Evolutionary conservation across 2,797 vertebrate species (phyloP), one percentile per base, ranked within the genome.

Genomic region (Sparus aurata): DNA sequence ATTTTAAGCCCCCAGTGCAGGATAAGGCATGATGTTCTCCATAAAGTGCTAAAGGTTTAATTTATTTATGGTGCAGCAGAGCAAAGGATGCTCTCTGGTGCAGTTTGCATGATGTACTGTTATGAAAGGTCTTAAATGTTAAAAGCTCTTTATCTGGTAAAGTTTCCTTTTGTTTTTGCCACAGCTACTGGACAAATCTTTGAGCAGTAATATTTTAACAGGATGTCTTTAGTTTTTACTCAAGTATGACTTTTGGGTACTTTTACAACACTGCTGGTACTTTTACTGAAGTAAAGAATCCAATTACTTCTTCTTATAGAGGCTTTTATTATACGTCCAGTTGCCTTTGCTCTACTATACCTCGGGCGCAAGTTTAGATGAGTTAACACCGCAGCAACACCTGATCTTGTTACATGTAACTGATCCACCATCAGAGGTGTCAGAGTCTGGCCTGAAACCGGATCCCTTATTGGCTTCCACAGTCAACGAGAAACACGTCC

Each of bases 401-500:
- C 84, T 87, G 85, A 84, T 93, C 83, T 17, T 84, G 85, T 92
- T 81, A 80, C 82, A 69, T 77, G 91, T 82, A 88, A 92, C 45
- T 58, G 11, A 92, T 88, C 84, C 78, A 17, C 64, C 72, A 7
- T 43, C 67, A 49, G 84, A 94, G 90, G 93, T 92, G 92, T 93
- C 88, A 78, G 72, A 85, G 77, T 80, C 72, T 85, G 74, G 64
- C 8, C 73, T 76, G 92, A 87, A 88, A 93, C 85, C 15, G 30
- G 77, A 93, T 80, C 74, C 53, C 41, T 50, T 27, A 23, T 62
- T 73, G 65, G 58, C 78, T 72, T 64, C 62, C 58, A 43, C 2
- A 15, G 75, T 49, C 73, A 69, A 65, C 54, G 90, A 50, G 8
- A 63, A 82, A 84, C 82, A 82, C 79, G 46, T 71, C 0, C 30